Percentiles rank a stretch among this genome's conserved stretches.
Evolutionary conservation across 2,113 vertebrate species (phyloP).

Genomic region (Tringa solitaria): DNA sequence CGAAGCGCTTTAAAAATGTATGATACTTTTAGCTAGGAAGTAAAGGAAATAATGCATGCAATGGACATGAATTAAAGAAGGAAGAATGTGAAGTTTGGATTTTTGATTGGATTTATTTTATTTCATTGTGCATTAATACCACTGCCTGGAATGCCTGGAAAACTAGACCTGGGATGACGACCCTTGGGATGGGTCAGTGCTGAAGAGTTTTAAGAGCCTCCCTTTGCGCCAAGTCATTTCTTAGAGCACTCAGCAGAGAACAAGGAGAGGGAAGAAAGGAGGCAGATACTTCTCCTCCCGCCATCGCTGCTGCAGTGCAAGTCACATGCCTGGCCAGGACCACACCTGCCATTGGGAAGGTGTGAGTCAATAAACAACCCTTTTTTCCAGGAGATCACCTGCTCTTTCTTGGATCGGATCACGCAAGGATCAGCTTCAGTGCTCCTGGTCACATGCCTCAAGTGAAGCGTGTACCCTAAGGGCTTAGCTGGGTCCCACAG

Average conservation of each 20-base stretch:
- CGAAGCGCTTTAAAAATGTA: not conserved
- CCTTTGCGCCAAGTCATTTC: not conserved
- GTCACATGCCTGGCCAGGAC: not conserved
- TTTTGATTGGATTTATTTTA: not conserved
- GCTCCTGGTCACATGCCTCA: slow-evolving; percentile 13
- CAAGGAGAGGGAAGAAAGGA: not conserved
- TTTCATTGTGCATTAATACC: not conserved
- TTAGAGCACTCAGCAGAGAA: no score
- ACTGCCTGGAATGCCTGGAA: not conserved
- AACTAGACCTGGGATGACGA: not conserved
- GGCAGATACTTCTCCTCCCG: not conserved
- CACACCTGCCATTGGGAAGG: slow-evolving; percentile 24
- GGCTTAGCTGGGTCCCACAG: not conserved
- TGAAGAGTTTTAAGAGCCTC: not conserved
- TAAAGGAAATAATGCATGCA: not conserved
- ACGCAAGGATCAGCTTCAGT: not conserved
- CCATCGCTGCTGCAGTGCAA: not conserved
- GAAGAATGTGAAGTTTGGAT: not conserved
- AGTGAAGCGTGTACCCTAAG: not conserved
- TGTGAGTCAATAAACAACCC: not conserved
- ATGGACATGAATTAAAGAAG: not conserved
- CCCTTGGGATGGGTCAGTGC: not conserved
- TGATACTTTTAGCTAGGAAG: not conserved
- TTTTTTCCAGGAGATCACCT: not conserved
- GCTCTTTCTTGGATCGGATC: not conserved